Evolutionary conservation across 2,797 vertebrate species (phyloP).

Genomic region (Tinamus major): DNA sequence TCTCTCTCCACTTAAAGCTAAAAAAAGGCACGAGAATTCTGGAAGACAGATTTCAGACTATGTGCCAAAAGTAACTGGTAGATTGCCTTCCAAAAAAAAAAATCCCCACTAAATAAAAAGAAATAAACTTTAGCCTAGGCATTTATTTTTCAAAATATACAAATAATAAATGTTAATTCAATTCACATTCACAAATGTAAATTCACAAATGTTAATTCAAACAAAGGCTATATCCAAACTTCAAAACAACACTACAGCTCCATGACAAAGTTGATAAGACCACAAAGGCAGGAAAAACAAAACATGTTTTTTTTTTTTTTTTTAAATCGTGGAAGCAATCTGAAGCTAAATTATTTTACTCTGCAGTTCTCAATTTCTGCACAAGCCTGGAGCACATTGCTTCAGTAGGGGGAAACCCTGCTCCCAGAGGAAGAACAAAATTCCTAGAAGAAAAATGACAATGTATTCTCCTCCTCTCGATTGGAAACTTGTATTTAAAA

Average conservation of each 20-base stretch:
- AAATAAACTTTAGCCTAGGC: not conserved
- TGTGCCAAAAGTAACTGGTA: not conserved
- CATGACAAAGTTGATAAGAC: not conserved
- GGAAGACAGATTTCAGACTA: not conserved
- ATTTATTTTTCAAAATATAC: slow-evolving; percentile 20
- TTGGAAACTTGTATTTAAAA: not conserved
- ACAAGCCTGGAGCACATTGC: not conserved
- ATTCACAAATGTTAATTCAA: not conserved
- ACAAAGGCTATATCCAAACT: slow-evolving; percentile 10
- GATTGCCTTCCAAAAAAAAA: not conserved
- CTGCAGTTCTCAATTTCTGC: not conserved
- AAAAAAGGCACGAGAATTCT: not conserved
- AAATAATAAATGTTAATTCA: not conserved
- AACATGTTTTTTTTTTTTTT: not conserved
- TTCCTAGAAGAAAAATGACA: not conserved
- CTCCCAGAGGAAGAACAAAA: not conserved
- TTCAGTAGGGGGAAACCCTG: not conserved
- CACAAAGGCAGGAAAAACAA: not conserved
- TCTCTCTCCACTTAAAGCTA: not conserved
- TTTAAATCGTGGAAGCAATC: not conserved
- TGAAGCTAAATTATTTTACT: not conserved
- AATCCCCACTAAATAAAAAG: not conserved
- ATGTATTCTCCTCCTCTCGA: not conserved
- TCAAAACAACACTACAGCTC: slow-evolving; percentile 3
- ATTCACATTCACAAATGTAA: not conserved